These are phyloP conservation scores for Gopherus evgoodei DNA, from an alignment of 2,113 vertebrate genomes.

Conservation along the genomic window DNA sequence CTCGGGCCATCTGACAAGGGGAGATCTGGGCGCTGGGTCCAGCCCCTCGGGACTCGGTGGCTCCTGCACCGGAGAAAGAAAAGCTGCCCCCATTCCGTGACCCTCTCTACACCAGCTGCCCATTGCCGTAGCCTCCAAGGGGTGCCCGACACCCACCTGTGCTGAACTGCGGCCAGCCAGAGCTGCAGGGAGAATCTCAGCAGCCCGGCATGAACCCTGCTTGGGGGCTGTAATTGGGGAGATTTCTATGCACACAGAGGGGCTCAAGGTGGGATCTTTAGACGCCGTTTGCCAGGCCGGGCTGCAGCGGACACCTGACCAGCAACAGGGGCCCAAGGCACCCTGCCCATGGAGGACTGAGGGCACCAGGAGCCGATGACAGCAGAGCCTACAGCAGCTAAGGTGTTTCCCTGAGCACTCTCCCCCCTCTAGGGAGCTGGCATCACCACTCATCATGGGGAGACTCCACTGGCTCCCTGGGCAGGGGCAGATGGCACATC, in stretches of 20 bases:
- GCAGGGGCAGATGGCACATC: background rate
- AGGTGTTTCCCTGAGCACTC: background rate
- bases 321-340: no score
- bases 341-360: no score
- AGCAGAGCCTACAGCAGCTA: background rate
- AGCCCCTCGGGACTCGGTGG: background rate
- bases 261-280: background rate
- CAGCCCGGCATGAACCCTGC: no score
- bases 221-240: background rate
- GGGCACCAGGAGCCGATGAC: background rate
- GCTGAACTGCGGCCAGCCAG: background rate
- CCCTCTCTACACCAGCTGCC: background rate
- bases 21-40: no score
- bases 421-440: no score
- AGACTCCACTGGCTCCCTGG: background rate
- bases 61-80: background rate
- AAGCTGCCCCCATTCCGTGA: background rate
- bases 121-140: no score
- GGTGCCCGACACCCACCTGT: no score
- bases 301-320: background rate
- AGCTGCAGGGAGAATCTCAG: no score
- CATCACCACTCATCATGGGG: background rate
- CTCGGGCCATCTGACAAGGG: background rate
- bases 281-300: background rate
- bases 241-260: background rate